A percentile compares a stretch with the other conserved stretches of the same genome.
phyloP scores from a whole-genome alignment of 2,888 invertebrate genomes.

The Rhamphomyia laevipes region DNA sequence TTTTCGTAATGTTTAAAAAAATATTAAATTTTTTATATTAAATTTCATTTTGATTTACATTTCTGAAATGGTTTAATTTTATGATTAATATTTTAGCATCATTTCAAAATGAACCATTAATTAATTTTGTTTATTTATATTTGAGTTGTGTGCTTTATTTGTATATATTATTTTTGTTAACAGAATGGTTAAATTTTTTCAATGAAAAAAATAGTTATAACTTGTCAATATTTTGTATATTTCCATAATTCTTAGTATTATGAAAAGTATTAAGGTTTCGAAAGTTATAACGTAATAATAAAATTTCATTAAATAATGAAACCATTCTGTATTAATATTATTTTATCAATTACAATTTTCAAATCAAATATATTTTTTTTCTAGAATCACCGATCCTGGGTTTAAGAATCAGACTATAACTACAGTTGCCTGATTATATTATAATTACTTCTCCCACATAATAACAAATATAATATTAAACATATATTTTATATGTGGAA shows the following conservation, averaged over 20 bases:
- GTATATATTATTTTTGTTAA: not conserved
- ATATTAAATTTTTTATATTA: not conserved
- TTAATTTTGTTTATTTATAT: constrained; percentile 1
- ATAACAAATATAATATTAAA: too few species aligned
- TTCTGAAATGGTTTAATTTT: too few species aligned
- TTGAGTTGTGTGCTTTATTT: constrained; percentile 15
- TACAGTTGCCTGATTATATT: constrained; percentile 36
- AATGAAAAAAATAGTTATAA: not conserved
- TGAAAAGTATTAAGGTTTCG: too few species aligned
- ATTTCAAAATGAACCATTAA: constrained; percentile 2
- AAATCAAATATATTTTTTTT: constrained; percentile 12
- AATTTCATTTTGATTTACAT: constrained; percentile 1
- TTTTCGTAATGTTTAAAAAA: not conserved
- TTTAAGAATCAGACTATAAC: constrained; percentile 48
- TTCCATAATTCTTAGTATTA: too few species aligned
- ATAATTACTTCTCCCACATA: not conserved
- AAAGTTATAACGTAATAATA: too few species aligned
- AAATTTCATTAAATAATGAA: too few species aligned
- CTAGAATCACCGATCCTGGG: constrained; percentile 47
- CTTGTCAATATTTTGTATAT: too few species aligned
- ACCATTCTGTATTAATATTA: too few species aligned
- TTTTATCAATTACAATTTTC: not conserved
- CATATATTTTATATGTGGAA: too few species aligned
- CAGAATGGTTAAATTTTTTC: not conserved
- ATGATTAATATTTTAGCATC: not conserved